Conservation (phyloP, 1,140 invertebrate species). For the Drosophila bipectinata region DNA sequence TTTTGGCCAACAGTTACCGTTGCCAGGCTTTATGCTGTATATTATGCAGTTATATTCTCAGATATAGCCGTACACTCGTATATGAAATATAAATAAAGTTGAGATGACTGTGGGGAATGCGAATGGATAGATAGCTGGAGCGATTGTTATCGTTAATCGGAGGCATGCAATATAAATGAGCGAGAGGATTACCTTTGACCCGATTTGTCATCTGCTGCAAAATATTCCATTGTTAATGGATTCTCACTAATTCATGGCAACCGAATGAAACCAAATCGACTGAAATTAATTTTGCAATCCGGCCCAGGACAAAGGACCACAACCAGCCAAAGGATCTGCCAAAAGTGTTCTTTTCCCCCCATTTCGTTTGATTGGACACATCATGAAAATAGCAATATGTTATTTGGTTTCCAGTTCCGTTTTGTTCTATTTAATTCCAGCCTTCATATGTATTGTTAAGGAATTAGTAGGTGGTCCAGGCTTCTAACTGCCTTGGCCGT, state of each 20-base stretch:
- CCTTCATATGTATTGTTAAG: too few relatives aligned
- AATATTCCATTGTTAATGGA: conserved; percentile 25
- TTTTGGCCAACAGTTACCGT: not conserved
- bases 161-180: conserved; percentile 4
- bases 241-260: conserved; percentile 27
- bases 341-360: not conserved
- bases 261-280: conserved; percentile 40
- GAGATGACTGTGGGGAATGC: not conserved
- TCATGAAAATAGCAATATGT: not conserved
- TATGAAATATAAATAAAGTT: not conserved
- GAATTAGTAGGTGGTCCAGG: too few relatives aligned
- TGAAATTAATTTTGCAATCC: conserved; percentile 21
- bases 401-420: not conserved
- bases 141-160: conserved; percentile 4
- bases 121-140: not conserved
- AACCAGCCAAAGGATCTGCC: not conserved
- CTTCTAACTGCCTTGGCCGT: too few relatives aligned
- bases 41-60: not conserved
- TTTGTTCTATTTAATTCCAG: too few relatives aligned
- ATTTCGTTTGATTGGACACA: not conserved
- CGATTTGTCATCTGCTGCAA: conserved; percentile 5
- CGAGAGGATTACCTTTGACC: conserved; percentile 8
- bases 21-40: not conserved
- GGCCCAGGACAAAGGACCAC: not conserved
- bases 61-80: not conserved